Percentiles rank a stretch among this genome's conserved stretches.
Evolutionary conservation across 2,888 invertebrate genomes (phyloP).

Genomic region (Sphaerolaimus hirsutus): DNA sequence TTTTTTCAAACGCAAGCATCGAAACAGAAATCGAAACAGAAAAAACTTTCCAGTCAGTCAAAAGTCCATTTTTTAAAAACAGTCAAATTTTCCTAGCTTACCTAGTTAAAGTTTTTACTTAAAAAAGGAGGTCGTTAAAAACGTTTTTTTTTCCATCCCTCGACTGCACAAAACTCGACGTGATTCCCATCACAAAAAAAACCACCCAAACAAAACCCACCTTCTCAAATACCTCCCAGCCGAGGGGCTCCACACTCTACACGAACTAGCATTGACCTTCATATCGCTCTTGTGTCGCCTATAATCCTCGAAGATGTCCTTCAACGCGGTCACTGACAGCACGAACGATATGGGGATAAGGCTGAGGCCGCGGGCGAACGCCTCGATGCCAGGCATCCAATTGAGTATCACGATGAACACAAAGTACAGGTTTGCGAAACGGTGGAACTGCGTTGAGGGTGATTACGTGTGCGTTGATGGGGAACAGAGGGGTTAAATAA

Average conservation of each 20-base stretch:
- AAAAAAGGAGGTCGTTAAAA: no score
- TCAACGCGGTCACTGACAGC: conserved; percentile 71
- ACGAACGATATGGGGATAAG: conserved; percentile 78
- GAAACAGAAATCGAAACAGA: no score
- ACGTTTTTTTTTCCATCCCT: no score
- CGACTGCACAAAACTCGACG: no score
- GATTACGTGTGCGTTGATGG: conserved; percentile 5
- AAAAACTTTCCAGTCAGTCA: no score
- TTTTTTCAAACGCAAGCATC: no score
- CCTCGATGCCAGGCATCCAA: conserved; percentile 52
- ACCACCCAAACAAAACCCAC: no score
- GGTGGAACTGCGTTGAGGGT: conserved; percentile 50
- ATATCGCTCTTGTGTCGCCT: conserved; percentile 67
- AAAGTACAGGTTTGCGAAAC: conserved; percentile 89
- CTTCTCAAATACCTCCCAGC: no score
- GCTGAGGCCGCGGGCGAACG: conserved; percentile 14
- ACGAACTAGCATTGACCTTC: conserved; percentile 70
- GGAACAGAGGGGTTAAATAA: neutral
- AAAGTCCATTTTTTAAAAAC: no score
- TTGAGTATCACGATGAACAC: conserved; percentile 81
- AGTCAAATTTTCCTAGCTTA: no score
- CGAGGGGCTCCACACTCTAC: conserved; percentile 43
- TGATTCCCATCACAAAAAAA: no score
- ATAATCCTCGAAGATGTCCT: conserved; percentile 88
- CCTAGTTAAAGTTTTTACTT: no score